Conservation (phyloP, 2,888 invertebrate genomes). For the Listrodromus nycthemerus region DNA sequence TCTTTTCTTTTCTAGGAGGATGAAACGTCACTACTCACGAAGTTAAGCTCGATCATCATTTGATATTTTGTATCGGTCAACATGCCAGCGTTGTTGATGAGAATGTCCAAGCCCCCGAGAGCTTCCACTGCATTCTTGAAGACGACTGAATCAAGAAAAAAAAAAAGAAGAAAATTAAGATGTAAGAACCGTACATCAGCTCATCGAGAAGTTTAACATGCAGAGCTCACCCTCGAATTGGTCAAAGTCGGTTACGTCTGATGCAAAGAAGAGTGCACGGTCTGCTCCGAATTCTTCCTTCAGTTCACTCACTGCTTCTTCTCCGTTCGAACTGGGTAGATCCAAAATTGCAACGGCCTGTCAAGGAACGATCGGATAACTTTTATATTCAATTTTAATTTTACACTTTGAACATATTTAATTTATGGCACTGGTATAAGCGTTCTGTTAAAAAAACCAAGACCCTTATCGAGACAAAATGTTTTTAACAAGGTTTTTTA, state of each 20-base stretch:
- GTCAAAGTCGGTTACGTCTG: conserved; percentile 84
- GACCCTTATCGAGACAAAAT: too few species aligned
- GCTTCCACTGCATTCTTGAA: conserved; percentile 83
- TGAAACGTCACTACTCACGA: conserved; percentile 72
- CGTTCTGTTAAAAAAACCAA: too few species aligned
- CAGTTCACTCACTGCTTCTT: conserved; percentile 83
- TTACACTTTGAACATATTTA: background rate
- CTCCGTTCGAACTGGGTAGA: conserved; percentile 81
- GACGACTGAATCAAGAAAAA: conserved; percentile 75
- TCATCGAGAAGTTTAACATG: background rate
- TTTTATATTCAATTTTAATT: background rate
- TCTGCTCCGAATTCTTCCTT: conserved; percentile 84
- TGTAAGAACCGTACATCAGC: background rate
- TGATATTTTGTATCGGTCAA: conserved; percentile 78
- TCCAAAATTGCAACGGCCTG: conserved; percentile 82
- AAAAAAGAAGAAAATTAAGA: background rate
- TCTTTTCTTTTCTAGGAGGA: background rate
- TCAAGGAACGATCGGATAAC: background rate
- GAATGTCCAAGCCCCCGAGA: conserved; percentile 76
- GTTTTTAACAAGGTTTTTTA: too few species aligned
- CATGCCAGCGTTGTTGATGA: too few species aligned
- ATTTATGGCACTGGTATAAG: conserved; percentile 79
- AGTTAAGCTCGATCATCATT: conserved; percentile 78
- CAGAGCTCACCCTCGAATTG: conserved; percentile 82
- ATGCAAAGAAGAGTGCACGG: conserved; percentile 83